Evolutionary conservation across 2,888 invertebrate genomes (phyloP), one percentile per base, ranked within the genome.

Genomic region (Priocnemis perturbator): DNA sequence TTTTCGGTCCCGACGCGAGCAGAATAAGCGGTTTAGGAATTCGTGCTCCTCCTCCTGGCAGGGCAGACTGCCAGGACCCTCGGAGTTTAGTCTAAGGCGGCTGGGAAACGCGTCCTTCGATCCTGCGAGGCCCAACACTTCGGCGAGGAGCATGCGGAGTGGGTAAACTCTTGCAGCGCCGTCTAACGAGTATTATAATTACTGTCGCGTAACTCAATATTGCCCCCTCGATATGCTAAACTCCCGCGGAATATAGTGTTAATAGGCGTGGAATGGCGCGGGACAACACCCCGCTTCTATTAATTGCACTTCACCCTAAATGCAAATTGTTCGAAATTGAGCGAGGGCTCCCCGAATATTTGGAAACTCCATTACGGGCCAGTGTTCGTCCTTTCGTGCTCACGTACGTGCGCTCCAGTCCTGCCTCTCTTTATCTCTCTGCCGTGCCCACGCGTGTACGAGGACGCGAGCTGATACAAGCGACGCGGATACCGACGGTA

Each of bases 291-390:
- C 84, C 86, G 87, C 88, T 87, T 84, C 87, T 87, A 88, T 88
- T 88, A 88, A 88, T 88, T 88, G 87, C 87, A 87, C 87, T 88
- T 87, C 87, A 86, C 87, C 88, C 87, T 87, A 87, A 88, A 88
- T 88, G 88, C 87, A 88, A 88, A 88, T 88, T 87, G 88, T 88
- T 88, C 84, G 87, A 88, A 88, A 88, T 88, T 88, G 88, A 87
- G 88, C 86, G 88, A 88, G 88, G 87, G 87, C 88, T 88, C 84
- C 87, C 84, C 86, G 88, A 88, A 88, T 88, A 88, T 88, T 88
- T 88, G 88, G 87, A 88, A 89, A 89, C 87, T 88, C 87, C 88
- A 88, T 88, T 88, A 88, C 85, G 83, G 79, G 82, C 83, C 79
- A 81, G 86, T 83, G 81, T 85, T 81, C 81, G 84, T 85, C 86